Evolutionary conservation across 2,797 vertebrate genomes (phyloP), one percentile per base, ranked within the genome.

Genomic region (Kryptolebias ocellatus): DNA sequence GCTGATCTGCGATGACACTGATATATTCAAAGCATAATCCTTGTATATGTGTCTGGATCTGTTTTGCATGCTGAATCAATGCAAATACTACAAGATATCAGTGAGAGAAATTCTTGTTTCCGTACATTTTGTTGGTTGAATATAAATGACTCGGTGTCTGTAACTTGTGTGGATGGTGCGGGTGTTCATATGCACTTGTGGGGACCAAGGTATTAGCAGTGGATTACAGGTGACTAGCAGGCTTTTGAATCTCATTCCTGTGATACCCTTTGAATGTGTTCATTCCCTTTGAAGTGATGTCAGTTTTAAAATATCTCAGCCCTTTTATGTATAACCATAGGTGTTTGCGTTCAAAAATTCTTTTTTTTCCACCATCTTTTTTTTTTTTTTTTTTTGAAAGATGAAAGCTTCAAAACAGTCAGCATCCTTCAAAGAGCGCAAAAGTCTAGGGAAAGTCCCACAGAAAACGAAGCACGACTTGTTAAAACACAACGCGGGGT

Each of bases 191-290:
- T 74, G 79, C 59, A 45, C 81, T 89, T 76, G 72, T 65, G 75
- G 85, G 84, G 85, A 89, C 81, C 66, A 45, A 42, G 70, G 89
- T 86, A 92, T 91, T 89, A 91, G 83, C 87, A 80, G 83, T 89
- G 89, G 90, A 90, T 92, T 90, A 91, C 90, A 92, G 91, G 91
- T 92, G 88, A 90, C 86, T 84, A 82, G 86, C 80, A 79, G 85
- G 83, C 86, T 83, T 91, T 86, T 88, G 86, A 86, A 84, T 88
- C 84, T 88, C 85, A 67, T 83, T 79, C 89, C 86, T 88, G 67
- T 87, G 89, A 91, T 90, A 79, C 80, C 84, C 88, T 92, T 92
- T 90, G 87, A 89, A 92, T 90, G 82, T 72, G 83, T 72, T 87
- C 87, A 54, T 69, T 79, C 55, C 81, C 88, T 91, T 92, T 92